These are phyloP conservation scores for Neodiprion virginianus DNA, from an alignment of 1,140 invertebrate species.

Conservation along the genomic window DNA sequence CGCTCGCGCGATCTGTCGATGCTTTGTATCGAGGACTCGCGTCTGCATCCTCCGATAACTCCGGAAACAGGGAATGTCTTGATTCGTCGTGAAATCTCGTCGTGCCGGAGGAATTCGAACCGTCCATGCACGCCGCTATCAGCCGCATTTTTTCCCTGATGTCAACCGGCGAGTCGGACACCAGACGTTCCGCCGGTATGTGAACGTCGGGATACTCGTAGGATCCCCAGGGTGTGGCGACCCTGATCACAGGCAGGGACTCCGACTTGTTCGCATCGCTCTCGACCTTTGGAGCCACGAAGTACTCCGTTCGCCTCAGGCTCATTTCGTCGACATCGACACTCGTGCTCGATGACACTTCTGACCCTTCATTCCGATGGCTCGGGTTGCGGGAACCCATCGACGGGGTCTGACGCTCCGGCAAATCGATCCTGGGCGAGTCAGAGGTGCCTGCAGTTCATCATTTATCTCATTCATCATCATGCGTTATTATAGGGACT, in stretches of 20 bases:
- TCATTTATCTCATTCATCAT: background rate
- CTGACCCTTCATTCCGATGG: too few species aligned
- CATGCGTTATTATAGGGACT: too few species aligned
- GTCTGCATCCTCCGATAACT: background rate
- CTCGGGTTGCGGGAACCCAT: too few species aligned
- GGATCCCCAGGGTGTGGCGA: background rate
- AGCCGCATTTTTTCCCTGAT: background rate
- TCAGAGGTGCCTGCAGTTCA: background rate
- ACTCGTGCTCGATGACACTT: background rate
- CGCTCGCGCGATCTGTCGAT: background rate
- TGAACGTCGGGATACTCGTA: background rate
- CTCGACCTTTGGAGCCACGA: background rate
- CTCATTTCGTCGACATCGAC: background rate
- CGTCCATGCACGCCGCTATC: background rate
- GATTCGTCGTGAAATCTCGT: background rate
- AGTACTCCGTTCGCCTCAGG: background rate
- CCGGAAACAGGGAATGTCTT: too few species aligned
- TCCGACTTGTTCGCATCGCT: background rate
- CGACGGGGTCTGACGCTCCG: too few species aligned
- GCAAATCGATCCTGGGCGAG: background rate
- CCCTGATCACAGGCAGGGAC: background rate
- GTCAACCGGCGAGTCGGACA: background rate
- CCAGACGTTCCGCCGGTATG: background rate
- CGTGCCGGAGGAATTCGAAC: background rate
- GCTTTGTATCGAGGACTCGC: background rate